Conservation (phyloP, 2,888 invertebrate genomes). For the Calameuta pallipes region DNA sequence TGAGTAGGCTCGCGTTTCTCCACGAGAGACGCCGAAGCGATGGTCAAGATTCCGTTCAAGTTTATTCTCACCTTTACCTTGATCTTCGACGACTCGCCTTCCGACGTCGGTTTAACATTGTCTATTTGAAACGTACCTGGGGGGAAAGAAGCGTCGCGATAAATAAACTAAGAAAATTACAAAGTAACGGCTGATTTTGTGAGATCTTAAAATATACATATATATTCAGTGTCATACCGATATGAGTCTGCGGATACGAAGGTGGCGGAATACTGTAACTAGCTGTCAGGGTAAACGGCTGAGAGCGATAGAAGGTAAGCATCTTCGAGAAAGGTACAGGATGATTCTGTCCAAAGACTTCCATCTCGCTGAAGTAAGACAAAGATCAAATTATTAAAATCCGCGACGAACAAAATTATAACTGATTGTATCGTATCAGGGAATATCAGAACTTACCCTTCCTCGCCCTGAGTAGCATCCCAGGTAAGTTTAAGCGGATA, state of each 20-base stretch:
- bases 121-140: slow-evolving; percentile 81
- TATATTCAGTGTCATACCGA: slow-evolving; percentile 72
- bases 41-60: slow-evolving; percentile 90
- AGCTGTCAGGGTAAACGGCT: slow-evolving; percentile 88
- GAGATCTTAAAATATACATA: neutral
- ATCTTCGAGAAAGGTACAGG: slow-evolving; percentile 93
- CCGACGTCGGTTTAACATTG: slow-evolving; percentile 86
- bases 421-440: neutral
- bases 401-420: neutral
- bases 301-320: slow-evolving; percentile 91
- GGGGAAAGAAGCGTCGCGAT: neutral
- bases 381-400: neutral
- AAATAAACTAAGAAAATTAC: neutral
- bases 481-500: slow-evolving; percentile 88
- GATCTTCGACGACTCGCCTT: slow-evolving; percentile 93
- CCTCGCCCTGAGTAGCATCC: slow-evolving; percentile 76
- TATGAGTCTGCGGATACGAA: slow-evolving; percentile 77
- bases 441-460: slow-evolving; percentile 65
- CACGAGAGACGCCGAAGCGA: slow-evolving; percentile 86
- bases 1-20: slow-evolving; percentile 71
- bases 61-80: slow-evolving; percentile 97
- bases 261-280: slow-evolving; percentile 82
- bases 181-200: neutral
- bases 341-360: slow-evolving; percentile 92
- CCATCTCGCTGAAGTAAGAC: slow-evolving; percentile 78